Conservation (phyloP, 2,888 invertebrate species). For the Dolomedes plantarius region DNA sequence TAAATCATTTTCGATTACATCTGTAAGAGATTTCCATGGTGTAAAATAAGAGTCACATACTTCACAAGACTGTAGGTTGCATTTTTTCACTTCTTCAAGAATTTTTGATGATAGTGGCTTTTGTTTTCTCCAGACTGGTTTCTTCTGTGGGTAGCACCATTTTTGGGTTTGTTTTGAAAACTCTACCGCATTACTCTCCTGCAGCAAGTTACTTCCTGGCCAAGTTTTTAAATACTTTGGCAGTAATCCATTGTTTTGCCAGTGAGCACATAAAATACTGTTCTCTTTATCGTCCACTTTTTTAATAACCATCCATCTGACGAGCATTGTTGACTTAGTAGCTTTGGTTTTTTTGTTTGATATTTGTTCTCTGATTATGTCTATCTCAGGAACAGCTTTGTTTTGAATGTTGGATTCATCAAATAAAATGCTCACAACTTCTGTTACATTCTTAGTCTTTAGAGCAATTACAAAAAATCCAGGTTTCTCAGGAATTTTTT, state of each 20-base stretch:
- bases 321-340: slow-evolving; percentile 33
- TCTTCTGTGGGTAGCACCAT: slow-evolving; percentile 51
- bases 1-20: slow-evolving; percentile 14
- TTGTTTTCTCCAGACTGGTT: slow-evolving; percentile 40
- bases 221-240: slow-evolving; percentile 24
- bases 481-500: slow-evolving; percentile 46
- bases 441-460: slow-evolving; percentile 28
- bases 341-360: slow-evolving; percentile 50
- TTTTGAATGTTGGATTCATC: slow-evolving; percentile 26
- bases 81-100: slow-evolving; percentile 24
- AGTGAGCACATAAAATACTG: slow-evolving; percentile 42
- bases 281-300: slow-evolving; percentile 44
- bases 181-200: slow-evolving; percentile 10
- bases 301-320: slow-evolving; percentile 50
- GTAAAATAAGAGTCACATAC: slow-evolving; percentile 32
- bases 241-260: slow-evolving; percentile 48
- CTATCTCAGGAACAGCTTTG: not conserved
- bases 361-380: slow-evolving; percentile 8
- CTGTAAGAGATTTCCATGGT: slow-evolving; percentile 26
- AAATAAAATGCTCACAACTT: slow-evolving; percentile 38
- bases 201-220: slow-evolving; percentile 29
- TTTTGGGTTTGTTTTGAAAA: slow-evolving; percentile 36
- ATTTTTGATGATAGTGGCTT: slow-evolving; percentile 11
- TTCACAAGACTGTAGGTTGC: slow-evolving; percentile 33
- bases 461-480: slow-evolving; percentile 39